Evolutionary conservation across 2,113 vertebrate species (phyloP).

Genomic region (human): GRCh38 chrX:96947001-96947500

Average conservation of each 20-base stretch:
- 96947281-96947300: not conserved
- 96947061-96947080: not conserved
- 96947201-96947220: not conserved
- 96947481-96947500: not conserved
- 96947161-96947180: not conserved
- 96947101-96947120: not conserved
- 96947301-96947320: not conserved
- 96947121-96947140: not conserved
- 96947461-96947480: not conserved
- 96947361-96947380: not conserved
- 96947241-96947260: not conserved
- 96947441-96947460: not conserved
- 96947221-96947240: not conserved
- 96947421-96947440: not conserved
- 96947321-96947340: not conserved
- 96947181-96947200: not conserved
- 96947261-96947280: not conserved
- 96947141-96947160: not conserved
- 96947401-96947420: not conserved
- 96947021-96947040: slow-evolving; percentile 4
- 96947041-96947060: not conserved
- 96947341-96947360: not conserved
- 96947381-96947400: not conserved
- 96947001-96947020: not conserved
- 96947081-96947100: slow-evolving; percentile 34